A percentile compares a stretch with the other conserved stretches of the same genome.
Evolutionary conservation across 2,113 vertebrate genomes (phyloP).

Genomic region (Pygathrix nemaeus): DNA sequence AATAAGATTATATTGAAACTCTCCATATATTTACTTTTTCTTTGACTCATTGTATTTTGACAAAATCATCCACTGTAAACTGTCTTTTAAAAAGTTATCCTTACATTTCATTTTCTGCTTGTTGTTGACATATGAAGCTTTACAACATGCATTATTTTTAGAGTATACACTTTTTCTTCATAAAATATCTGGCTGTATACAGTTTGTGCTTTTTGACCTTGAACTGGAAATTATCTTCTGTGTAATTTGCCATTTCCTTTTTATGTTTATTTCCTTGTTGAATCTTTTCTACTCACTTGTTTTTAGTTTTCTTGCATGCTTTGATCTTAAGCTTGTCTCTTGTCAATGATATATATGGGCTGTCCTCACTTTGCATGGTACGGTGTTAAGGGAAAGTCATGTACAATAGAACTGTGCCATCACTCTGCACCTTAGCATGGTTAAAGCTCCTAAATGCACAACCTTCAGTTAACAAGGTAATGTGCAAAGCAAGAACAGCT

Average conservation of each 20-base stretch:
- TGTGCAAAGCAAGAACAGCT: background rate
- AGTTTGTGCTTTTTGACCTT: background rate
- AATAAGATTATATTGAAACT: background rate
- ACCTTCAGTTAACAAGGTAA: background rate
- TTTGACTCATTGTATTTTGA: background rate
- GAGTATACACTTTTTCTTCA: background rate
- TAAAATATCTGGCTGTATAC: background rate
- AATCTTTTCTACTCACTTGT: background rate
- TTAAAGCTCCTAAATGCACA: fast-evolving
- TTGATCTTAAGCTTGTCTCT: background rate
- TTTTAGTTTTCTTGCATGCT: background rate
- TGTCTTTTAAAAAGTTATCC: background rate
- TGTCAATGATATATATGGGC: background rate
- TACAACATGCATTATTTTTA: background rate
- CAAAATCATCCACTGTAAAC: background rate
- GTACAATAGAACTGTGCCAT: background rate
- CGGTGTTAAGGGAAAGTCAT: background rate
- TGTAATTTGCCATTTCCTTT: background rate
- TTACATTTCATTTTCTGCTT: background rate
- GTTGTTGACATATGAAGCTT: background rate
- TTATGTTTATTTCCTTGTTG: background rate
- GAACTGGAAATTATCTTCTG: background rate
- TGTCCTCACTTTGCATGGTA: background rate
- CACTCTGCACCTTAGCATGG: fast-evolving
- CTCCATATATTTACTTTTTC: background rate